Conservation (phyloP, 1,140 invertebrate genomes). For the Drosophila insularis region DNA sequence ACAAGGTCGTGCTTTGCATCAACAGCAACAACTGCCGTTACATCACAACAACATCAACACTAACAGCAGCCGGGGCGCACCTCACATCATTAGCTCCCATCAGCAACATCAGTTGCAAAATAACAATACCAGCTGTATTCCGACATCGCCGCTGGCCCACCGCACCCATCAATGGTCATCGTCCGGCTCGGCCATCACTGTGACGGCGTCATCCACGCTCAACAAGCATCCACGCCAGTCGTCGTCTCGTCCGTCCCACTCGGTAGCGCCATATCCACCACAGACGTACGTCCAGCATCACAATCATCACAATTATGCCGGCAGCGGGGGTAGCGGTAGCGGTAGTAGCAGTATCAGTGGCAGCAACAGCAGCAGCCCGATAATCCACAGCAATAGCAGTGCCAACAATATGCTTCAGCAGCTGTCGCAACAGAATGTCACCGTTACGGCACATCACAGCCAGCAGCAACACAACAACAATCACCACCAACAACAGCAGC, state of each 20-base stretch:
- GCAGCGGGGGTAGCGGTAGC: slow-evolving; percentile 44
- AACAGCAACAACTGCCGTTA: slow-evolving; percentile 36
- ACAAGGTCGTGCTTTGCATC: slow-evolving; percentile 83
- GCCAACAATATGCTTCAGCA: slow-evolving; percentile 80
- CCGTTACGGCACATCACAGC: slow-evolving; percentile 72
- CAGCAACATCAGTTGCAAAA: slow-evolving; percentile 69
- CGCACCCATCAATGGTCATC: slow-evolving; percentile 79
- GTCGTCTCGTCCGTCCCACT: slow-evolving; percentile 84
- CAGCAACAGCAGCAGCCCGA: slow-evolving; percentile 65
- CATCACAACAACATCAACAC: slow-evolving; percentile 41
- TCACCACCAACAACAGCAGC: slow-evolving; percentile 34
- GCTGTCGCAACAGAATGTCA: slow-evolving; percentile 76
- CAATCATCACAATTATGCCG: slow-evolving; percentile 60
- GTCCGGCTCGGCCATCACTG: slow-evolving; percentile 71
- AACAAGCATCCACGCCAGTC: slow-evolving; percentile 90
- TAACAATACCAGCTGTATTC: slow-evolving; percentile 77
- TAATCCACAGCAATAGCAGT: slow-evolving; percentile 76
- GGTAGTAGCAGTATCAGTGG: slow-evolving; percentile 46
- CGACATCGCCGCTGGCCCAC: slow-evolving; percentile 77
- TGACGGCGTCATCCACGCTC: slow-evolving; percentile 83
- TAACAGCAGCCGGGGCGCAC: slow-evolving; percentile 29
- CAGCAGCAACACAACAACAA: slow-evolving; percentile 32
- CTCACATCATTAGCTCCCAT: slow-evolving; percentile 69
- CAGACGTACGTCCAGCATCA: slow-evolving; percentile 78
- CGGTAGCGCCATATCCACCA: slow-evolving; percentile 84